Evolutionary conservation across 2,113 vertebrate genomes (phyloP), one percentile per base, ranked within the genome.

Genomic region (Cynoglossus semilaevis): DNA sequence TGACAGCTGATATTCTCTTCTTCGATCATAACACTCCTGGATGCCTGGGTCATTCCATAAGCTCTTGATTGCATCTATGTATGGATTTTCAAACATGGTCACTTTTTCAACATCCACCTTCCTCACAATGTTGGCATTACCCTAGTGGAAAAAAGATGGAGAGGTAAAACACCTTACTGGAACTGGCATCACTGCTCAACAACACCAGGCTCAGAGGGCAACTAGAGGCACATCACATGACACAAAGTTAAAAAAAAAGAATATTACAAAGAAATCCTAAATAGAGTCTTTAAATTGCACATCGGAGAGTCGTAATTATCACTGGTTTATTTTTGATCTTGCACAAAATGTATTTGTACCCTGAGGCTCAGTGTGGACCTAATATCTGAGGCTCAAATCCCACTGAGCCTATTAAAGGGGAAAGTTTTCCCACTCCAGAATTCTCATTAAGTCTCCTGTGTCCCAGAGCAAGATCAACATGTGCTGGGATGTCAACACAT

Each of bases 21-120:
- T 89, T 72, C 95, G 91, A 7, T 98, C 95, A 0, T 98, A 96
- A 75, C 91, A 93, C 64, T 95, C 93, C 84, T 98, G 94, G 85
- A 95, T 94, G 59, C 96, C 96, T 35, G 93, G 93, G 69, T 98
- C 96, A 48, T 92, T 95, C 96, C 96, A 98, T 83, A 98, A 89
- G 80, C 90, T 93, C 87, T 93, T 95, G 89, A 98, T 96, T 81
- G 95, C 94, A 63, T 95, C 94, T 83, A 86, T 80, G 29, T 94
- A 90, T 42, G 90, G 88, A 72, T 79, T 87, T 74, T 87, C 77
- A 7, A 94, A 77, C 1, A 18, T 15, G 5, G 14, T 42, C 17
- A 93, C 76, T 83, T 92, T 93, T 79, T 93, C 93, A n/a, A 92
- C 88, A 22, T 94, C 91, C 55, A 95, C 89, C 58, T 92, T 90